phyloP scores from a whole-genome alignment of 2,797 vertebrate genomes.

The Somateria mollissima region DNA sequence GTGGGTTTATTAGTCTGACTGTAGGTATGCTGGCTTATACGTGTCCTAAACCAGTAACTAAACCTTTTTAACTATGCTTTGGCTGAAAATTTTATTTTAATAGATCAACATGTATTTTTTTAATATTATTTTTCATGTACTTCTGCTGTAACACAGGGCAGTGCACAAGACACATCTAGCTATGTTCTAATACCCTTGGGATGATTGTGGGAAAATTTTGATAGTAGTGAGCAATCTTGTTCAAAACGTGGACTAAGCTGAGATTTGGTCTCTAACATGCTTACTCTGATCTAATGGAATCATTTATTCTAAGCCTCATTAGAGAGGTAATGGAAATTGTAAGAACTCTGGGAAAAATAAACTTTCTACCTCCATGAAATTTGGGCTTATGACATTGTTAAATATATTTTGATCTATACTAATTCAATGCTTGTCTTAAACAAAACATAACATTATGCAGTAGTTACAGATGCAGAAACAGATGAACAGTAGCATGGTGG shows the following conservation, averaged over 20 bases:
- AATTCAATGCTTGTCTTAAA: background rate
- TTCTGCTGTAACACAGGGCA: background rate
- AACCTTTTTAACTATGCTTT: background rate
- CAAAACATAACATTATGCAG: background rate
- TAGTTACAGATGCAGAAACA: background rate
- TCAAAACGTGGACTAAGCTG: background rate
- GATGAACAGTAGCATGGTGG: background rate
- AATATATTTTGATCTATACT: background rate
- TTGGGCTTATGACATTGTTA: background rate
- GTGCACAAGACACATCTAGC: background rate
- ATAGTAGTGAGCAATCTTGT: background rate
- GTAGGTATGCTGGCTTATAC: background rate
- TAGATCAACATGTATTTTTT: background rate
- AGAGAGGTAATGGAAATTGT: background rate
- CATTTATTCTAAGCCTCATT: background rate
- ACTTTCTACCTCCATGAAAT: background rate
- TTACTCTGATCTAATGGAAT: background rate
- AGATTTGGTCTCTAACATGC: background rate
- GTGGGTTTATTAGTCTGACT: background rate
- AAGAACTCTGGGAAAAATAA: background rate
- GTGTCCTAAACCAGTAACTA: background rate
- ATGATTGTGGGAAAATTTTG: background rate
- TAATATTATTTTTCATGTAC: background rate
- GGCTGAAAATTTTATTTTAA: background rate
- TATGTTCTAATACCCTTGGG: background rate